These are phyloP conservation scores for Rhynchomys soricoides DNA, from an alignment of 2,113 vertebrate genomes.

Conservation along the genomic window DNA sequence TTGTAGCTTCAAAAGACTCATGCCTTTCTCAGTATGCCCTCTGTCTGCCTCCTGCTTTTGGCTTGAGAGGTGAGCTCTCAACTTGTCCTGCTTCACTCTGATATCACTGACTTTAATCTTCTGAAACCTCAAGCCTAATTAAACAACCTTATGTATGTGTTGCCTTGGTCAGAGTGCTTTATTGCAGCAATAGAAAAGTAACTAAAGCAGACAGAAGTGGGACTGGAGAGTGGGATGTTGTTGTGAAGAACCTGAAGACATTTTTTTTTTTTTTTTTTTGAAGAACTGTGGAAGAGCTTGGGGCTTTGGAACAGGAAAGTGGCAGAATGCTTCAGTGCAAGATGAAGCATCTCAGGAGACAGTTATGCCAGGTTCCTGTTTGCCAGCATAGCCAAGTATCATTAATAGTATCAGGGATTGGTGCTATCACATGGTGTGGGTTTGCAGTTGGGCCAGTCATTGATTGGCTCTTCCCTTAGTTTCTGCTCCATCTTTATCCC, in stretches of 20 bases:
- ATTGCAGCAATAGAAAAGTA: background rate
- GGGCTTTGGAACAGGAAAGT: background rate
- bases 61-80: background rate
- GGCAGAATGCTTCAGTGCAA: background rate
- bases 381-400: too few relatives aligned
- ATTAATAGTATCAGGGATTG: too few relatives aligned
- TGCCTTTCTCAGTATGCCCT: background rate
- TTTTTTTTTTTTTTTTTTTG: background rate
- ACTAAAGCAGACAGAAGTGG: background rate
- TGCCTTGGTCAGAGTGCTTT: background rate
- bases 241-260: background rate
- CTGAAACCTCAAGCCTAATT: background rate
- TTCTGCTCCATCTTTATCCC: too few relatives aligned
- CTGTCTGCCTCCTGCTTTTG: background rate
- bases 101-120: background rate
- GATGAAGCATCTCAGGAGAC: too few relatives aligned
- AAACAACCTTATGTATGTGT: background rate
- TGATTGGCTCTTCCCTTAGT: too few relatives aligned
- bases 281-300: background rate
- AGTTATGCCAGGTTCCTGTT: too few relatives aligned
- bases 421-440: too few relatives aligned
- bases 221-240: background rate
- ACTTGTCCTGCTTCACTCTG: background rate
- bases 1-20: background rate
- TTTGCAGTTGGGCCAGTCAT: too few relatives aligned